These are phyloP conservation scores for Ernsta delagoae DNA, from an alignment of 2,888 invertebrate species.

Conservation along the genomic window DNA sequence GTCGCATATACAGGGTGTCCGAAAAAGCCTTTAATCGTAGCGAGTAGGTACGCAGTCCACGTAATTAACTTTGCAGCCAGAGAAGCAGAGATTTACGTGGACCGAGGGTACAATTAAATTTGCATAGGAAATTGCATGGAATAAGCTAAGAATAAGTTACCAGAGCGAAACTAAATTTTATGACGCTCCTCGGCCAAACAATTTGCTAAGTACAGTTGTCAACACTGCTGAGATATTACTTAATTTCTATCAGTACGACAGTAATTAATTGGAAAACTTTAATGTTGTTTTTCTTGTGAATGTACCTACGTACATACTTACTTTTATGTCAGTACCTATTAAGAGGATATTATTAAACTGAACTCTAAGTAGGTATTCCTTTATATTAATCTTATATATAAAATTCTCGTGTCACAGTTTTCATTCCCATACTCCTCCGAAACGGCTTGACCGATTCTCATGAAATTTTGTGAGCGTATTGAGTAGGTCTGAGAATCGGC, in stretches of 20 bases:
- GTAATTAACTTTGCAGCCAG: conserved; percentile 82
- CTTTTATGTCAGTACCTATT: too few species aligned
- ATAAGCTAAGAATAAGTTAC: conserved; percentile 80
- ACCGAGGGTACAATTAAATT: conserved; percentile 83
- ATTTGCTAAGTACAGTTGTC: conserved; percentile 45
- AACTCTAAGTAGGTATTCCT: too few species aligned
- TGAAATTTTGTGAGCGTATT: too few species aligned
- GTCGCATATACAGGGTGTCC: neutral
- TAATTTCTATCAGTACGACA: conserved; percentile 23
- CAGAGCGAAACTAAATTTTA: conserved; percentile 71
- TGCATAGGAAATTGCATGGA: conserved; percentile 83
- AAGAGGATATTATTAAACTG: too few species aligned
- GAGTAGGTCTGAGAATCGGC: too few species aligned
- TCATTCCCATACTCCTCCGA: too few species aligned
- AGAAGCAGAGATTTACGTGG: conserved; percentile 81
- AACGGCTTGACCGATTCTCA: too few species aligned
- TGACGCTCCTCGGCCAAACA: conserved; percentile 55
- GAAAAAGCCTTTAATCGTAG: conserved; percentile 54
- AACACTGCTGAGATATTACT: conserved; percentile 40
- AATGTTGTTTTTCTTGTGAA: neutral
- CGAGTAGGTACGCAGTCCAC: conserved; percentile 61
- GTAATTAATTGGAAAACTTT: conserved; percentile 11
- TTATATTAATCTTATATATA: too few species aligned
- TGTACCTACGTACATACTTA: too few species aligned
- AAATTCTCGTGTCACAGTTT: too few species aligned